Evolutionary conservation across 2,888 invertebrate genomes (phyloP), one percentile per base, ranked within the genome.

Genomic region (Molorchus minor): DNA sequence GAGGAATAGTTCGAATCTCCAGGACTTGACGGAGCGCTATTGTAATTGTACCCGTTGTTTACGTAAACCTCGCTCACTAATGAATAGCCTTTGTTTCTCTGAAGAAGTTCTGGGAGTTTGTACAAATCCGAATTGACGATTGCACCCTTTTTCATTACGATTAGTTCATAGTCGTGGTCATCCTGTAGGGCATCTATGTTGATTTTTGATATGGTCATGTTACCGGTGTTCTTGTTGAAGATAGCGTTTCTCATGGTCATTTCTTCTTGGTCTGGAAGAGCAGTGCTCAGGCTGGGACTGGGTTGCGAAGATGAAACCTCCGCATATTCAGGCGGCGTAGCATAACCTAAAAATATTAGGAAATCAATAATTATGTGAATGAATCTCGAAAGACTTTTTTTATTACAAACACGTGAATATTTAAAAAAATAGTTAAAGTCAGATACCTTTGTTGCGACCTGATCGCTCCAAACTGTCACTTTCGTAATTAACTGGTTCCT

Each of bases 1-100:
- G 87, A 86, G 62, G 84, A 81, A 58, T 72, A 83, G 61, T 85
- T 85, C 1, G 87, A 87, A 12, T 83, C 83, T 67, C 83, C 84
- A 0, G 86, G 85, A 4, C 86, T 84, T 3, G 86, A 84, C 8
- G 86, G 85, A 5, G 83, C 76, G 68, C 87, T 87, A 15, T 84
- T 84, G 68, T 86, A 87, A 71, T 87, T 85, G 70, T 89, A 91
- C 20, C 87, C 89, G 73, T 90, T 90, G 74, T 91, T 91, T 0
- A 91, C 91, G 71, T 91, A 91, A 0, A 91, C 91, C 79, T 91
- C 91, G 72, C 88, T 91, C 2, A 91, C 90, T 67, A 91, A 80
- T 69, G 87, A 89, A 67, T 89, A 89, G 46, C 85, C 85, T 54
- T 84, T 83, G 19, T 79, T 76, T 41, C 82, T 77, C 59, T 82